phyloP scores from a whole-genome alignment of 1,140 invertebrate genomes.

The Euwallacea fornicatus region DNA sequence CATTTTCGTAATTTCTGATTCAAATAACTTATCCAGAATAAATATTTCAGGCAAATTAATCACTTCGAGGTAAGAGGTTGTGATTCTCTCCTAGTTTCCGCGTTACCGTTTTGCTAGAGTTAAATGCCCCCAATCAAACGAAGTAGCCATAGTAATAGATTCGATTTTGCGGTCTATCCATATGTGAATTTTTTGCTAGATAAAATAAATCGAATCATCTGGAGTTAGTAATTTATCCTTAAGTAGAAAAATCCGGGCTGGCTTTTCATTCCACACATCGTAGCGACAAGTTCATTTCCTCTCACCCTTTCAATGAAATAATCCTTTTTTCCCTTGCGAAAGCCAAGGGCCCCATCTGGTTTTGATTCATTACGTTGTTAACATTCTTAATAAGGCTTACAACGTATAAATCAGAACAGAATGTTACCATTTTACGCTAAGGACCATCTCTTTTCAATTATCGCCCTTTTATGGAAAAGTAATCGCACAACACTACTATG shows the following conservation, averaged over 20 bases:
- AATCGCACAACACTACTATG: slow-evolving; percentile 17
- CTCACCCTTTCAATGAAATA: background rate
- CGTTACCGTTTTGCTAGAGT: too few relatives aligned
- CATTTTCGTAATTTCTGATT: too few relatives aligned
- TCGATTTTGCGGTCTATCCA: too few relatives aligned
- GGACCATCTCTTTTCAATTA: slow-evolving; percentile 18
- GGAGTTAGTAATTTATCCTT: background rate
- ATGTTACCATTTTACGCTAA: slow-evolving; percentile 21
- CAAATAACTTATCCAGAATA: too few relatives aligned
- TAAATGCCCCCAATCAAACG: too few relatives aligned
- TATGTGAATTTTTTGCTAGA: too few relatives aligned
- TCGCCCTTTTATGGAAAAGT: slow-evolving; percentile 28
- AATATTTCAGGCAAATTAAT: too few relatives aligned
- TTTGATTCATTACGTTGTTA: slow-evolving; percentile 2
- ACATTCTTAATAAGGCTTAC: background rate
- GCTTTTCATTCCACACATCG: background rate
- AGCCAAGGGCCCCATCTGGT: background rate
- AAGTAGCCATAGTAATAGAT: too few relatives aligned
- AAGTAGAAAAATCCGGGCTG: background rate
- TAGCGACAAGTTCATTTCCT: background rate
- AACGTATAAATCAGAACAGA: background rate
- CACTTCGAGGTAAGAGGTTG: too few relatives aligned
- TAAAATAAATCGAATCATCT: too few relatives aligned
- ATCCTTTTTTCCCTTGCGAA: background rate
- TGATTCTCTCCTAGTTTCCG: too few relatives aligned